A percentile compares a stretch with the other conserved stretches of the same genome.
phyloP scores from a whole-genome alignment of 2,797 vertebrate genomes.

The Rachycentron canadum region DNA sequence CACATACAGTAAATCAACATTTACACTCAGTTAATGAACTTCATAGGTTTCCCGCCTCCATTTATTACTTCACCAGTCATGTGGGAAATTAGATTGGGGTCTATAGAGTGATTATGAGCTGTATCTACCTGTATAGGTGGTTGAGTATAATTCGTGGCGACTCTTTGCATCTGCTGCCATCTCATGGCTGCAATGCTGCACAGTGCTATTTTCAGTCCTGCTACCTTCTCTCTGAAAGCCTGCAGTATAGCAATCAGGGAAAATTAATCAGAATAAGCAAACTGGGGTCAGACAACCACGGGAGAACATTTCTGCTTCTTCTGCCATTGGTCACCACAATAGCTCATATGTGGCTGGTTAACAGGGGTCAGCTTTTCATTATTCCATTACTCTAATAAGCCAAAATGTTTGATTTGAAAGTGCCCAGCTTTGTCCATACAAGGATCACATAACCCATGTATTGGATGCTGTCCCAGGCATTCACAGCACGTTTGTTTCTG shows the following conservation, averaged over 20 bases:
- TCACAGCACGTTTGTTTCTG: background rate
- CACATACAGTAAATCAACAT: slow-evolving; percentile 9
- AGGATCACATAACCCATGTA: background rate
- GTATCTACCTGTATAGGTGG: slow-evolving; percentile 8
- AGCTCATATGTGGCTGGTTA: background rate
- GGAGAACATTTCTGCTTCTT: background rate
- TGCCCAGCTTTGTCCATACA: background rate
- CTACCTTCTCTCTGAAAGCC: background rate
- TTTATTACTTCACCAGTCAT: slow-evolving; percentile 23
- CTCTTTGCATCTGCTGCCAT: slow-evolving; percentile 76
- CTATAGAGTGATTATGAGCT: background rate
- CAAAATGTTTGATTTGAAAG: background rate
- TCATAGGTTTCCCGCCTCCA: background rate
- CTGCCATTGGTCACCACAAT: background rate
- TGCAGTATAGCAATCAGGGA: background rate
- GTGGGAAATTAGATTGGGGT: background rate
- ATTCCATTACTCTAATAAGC: background rate
- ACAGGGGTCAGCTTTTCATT: background rate
- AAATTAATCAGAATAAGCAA: background rate
- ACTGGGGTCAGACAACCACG: background rate
- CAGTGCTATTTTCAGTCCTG: background rate
- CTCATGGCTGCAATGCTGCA: slow-evolving; percentile 67
- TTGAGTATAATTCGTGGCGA: too few relatives aligned
- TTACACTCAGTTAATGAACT: slow-evolving; percentile 39
- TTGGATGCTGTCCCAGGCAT: background rate